A percentile compares a stretch with the other conserved stretches of the same genome.
These are phyloP conservation scores for Pungitius pungitius DNA, from an alignment of 2,113 vertebrate genomes.

Conservation along the genomic window DNA sequence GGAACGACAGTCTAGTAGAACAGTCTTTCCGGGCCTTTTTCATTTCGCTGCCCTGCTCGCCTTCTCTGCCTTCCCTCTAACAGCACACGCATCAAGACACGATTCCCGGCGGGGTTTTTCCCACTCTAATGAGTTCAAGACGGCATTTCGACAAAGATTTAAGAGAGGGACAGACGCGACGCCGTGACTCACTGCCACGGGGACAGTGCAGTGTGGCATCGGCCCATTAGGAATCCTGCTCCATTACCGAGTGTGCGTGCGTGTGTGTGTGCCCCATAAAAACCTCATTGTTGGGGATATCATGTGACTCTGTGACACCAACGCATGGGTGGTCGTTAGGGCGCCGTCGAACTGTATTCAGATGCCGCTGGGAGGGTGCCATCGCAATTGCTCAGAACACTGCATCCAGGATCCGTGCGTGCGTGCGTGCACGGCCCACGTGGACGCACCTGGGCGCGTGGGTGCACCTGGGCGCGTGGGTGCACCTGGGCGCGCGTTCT, in stretches of 20 bases:
- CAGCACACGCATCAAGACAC: not conserved
- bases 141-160: slow-evolving; percentile 53
- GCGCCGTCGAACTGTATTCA: slow-evolving; percentile 16
- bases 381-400: slow-evolving; percentile 8
- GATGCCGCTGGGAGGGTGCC: slow-evolving; percentile 12
- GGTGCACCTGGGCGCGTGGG: too few relatives aligned
- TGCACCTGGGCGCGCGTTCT: not conserved
- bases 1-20: not conserved
- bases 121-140: slow-evolving; percentile 48
- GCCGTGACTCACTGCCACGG: slow-evolving; percentile 57
- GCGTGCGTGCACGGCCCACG: slow-evolving; percentile 13
- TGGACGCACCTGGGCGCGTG: slow-evolving; percentile 35
- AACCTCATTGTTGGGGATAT: slow-evolving; percentile 8
- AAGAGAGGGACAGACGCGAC: slow-evolving; percentile 49
- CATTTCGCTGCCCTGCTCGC: not conserved
- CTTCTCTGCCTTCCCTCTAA: not conserved
- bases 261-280: slow-evolving; percentile 22
- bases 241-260: slow-evolving; percentile 12
- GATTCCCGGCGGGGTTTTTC: slow-evolving; percentile 35
- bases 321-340: slow-evolving; percentile 25
- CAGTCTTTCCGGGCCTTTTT: not conserved
- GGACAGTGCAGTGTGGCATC: slow-evolving; percentile 43
- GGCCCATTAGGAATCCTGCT: slow-evolving; percentile 43
- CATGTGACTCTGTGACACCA: slow-evolving; percentile 14
- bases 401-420: slow-evolving; percentile 1